Conservation (phyloP, 2,888 invertebrate species). For the Schizotus pectinicornis region DNA sequence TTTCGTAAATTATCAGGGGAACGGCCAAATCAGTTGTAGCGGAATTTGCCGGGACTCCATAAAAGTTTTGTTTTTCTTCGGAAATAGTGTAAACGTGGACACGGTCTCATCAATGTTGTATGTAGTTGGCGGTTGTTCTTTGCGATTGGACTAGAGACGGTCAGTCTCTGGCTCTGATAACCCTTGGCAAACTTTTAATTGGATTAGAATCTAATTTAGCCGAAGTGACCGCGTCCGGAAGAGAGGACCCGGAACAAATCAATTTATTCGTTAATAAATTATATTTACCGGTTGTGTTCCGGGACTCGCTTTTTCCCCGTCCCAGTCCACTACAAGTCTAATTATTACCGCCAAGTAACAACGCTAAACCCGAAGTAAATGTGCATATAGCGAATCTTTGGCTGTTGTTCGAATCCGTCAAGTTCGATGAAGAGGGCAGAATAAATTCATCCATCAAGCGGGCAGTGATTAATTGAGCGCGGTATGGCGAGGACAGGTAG, state of each 20-base stretch:
- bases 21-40: neutral
- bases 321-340: too few species aligned
- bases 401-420: conserved; percentile 42
- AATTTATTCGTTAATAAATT: conserved; percentile 52
- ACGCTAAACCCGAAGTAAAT: neutral
- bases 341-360: too few species aligned
- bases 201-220: conserved; percentile 61
- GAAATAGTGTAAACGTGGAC: conserved; percentile 32
- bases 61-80: conserved; percentile 22
- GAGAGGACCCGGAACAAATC: conserved; percentile 52
- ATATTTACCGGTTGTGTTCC: conserved; percentile 26
- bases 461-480: conserved; percentile 53
- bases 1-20: conserved; percentile 6
- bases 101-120: conserved; percentile 53
- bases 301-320: too few species aligned
- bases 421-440: conserved; percentile 51
- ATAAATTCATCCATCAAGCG: conserved; percentile 55
- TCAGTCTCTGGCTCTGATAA: conserved; percentile 42
- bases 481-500: conserved; percentile 55
- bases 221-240: conserved; percentile 56
- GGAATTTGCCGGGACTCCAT: neutral
- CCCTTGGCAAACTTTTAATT: conserved; percentile 60
- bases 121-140: conserved; percentile 40
- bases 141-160: conserved; percentile 39
- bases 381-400: conserved; percentile 32